Evolutionary conservation across 2,113 vertebrate species (phyloP).

Genomic region (Trematomus loennbergii): DNA sequence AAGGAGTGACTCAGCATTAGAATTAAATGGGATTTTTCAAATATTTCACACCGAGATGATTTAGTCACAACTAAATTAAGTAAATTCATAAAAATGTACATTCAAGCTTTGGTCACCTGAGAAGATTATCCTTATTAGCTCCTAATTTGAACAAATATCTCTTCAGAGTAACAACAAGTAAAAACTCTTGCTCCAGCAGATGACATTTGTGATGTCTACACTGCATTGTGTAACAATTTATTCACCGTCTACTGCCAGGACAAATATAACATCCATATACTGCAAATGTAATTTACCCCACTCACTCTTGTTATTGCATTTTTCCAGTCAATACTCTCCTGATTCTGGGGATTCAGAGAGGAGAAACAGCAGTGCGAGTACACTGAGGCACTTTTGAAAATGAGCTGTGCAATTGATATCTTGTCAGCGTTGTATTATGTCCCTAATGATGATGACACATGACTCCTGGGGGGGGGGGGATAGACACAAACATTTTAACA

Average conservation of each 20-base stretch:
- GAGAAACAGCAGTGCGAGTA: neutral
- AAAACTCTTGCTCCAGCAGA: neutral
- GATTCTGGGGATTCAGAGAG: constrained; percentile 34
- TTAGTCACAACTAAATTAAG: too few relatives aligned
- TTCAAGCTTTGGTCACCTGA: too few relatives aligned
- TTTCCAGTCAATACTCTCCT: constrained; percentile 58
- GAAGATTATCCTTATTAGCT: too few relatives aligned
- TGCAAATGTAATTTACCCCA: constrained; percentile 55
- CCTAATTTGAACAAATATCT: too few relatives aligned
- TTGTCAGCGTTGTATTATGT: constrained; percentile 59
- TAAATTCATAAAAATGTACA: too few relatives aligned
- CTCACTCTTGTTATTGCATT: constrained; percentile 53
- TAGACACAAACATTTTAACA: constrained; percentile 38
- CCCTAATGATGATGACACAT: constrained; percentile 68
- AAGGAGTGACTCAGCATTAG: constrained; percentile 17
- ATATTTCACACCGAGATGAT: neutral
- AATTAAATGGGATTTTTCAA: neutral
- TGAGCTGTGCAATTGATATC: constrained; percentile 68
- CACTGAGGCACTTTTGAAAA: constrained; percentile 67
- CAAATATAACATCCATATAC: constrained; percentile 44
- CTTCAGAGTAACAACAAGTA: neutral
- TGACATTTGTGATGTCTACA: constrained; percentile 33
- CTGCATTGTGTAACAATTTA: constrained; percentile 15
- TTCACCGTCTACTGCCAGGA: constrained; percentile 40
- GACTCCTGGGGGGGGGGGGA: constrained; percentile 16